These are phyloP conservation scores for Epizoanthus ramosus DNA, from an alignment of 92 coral and sea anemone genomes.

Conservation along the genomic window DNA sequence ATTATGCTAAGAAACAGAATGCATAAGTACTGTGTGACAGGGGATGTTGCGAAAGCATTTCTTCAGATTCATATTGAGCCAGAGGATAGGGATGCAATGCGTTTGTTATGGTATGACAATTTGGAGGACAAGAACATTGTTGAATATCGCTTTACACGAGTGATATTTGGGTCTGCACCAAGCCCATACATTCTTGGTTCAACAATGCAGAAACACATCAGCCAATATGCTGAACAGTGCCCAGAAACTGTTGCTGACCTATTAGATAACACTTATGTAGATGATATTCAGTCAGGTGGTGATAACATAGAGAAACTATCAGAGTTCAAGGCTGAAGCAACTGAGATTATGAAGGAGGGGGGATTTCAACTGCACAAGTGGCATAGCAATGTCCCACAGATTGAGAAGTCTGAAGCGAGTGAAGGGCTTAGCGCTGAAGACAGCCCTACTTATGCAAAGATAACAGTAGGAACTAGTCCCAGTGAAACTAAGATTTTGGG, in stretches of 20 bases:
- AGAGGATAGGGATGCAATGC: constrained; percentile 52
- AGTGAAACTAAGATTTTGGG: constrained; percentile 68
- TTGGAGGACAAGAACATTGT: constrained; percentile 40
- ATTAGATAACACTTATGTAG: constrained; percentile 61
- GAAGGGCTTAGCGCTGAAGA: constrained; percentile 1
- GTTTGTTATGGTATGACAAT: constrained; percentile 51
- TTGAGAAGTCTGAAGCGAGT: neutral
- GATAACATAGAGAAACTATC: constrained; percentile 38
- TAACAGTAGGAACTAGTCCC: constrained; percentile 29
- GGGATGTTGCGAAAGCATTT: constrained; percentile 55
- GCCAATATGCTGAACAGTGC: constrained; percentile 37
- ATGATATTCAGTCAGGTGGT: constrained; percentile 63
- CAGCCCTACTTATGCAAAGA: constrained; percentile 51
- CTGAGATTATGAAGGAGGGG: constrained; percentile 37
- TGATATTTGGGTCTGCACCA: constrained; percentile 56
- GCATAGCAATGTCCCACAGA: constrained; percentile 42
- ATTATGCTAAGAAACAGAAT: constrained; percentile 46
- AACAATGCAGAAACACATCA: constrained; percentile 60
- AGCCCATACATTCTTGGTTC: constrained; percentile 63
- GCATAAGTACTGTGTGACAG: constrained; percentile 41
- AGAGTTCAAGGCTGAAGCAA: constrained; percentile 64
- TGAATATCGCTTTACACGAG: constrained; percentile 53
- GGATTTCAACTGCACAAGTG: constrained; percentile 36
- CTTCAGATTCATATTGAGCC: constrained; percentile 42
- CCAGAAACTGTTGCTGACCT: constrained; percentile 54